Evolutionary conservation across 2,797 vertebrate species (phyloP).

Genomic region (Mus minutoides): DNA sequence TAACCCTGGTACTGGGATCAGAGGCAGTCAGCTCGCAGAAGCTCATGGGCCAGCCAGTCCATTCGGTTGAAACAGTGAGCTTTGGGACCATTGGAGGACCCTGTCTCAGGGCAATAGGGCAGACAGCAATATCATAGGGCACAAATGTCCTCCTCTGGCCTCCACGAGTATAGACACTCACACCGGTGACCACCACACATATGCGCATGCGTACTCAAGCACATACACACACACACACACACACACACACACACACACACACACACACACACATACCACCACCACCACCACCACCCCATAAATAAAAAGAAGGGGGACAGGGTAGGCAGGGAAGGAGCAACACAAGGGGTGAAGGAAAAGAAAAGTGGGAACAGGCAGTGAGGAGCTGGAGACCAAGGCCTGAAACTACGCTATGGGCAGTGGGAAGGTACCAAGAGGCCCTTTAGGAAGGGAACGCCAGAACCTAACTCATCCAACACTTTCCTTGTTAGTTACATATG

Average conservation of each 20-base stretch:
- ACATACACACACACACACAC: background rate
- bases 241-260: no score
- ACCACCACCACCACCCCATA: background rate
- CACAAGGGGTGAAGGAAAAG: background rate
- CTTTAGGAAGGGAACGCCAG: background rate
- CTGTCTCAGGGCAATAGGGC: background rate
- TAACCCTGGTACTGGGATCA: background rate
- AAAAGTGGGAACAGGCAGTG: background rate
- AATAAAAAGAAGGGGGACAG: background rate
- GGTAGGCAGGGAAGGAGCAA: background rate
- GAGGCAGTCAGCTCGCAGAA: background rate
- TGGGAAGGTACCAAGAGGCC: background rate
- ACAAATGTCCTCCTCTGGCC: background rate
- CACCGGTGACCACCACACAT: background rate
- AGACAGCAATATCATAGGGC: background rate
- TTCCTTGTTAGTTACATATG: background rate
- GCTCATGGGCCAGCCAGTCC: background rate
- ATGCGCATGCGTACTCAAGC: background rate
- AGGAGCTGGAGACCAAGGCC: background rate
- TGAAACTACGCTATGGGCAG: background rate
- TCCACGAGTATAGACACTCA: background rate
- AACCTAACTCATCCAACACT: background rate
- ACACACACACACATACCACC: background rate
- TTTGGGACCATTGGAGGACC: no score
- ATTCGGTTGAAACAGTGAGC: background rate